Percentiles rank a stretch among this genome's conserved stretches.
Conservation (phyloP, 2,888 invertebrate genomes). For the Craniophora ligustri region DNA sequence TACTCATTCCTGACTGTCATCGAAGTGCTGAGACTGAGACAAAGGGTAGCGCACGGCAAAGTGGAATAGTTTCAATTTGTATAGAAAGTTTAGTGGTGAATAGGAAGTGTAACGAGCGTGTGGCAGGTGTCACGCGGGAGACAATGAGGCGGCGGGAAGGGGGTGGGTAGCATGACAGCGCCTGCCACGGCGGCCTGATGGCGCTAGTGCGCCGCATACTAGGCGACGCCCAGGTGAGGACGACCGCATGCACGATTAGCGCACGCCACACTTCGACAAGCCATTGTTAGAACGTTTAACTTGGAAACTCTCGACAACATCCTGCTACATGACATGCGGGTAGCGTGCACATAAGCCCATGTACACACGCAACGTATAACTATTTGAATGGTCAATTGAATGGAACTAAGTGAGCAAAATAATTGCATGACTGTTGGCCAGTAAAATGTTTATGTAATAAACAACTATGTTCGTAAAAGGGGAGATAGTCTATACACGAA, state of each 20-base stretch:
- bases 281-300: slow-evolving; percentile 53
- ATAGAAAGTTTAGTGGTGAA: slow-evolving; percentile 66
- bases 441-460: too few species aligned
- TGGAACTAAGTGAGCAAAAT: slow-evolving; percentile 19
- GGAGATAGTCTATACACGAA: too few species aligned
- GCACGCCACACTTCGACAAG: slow-evolving; percentile 51
- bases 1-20: slow-evolving; percentile 55
- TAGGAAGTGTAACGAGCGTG: slow-evolving; percentile 59
- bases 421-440: slow-evolving; percentile 2
- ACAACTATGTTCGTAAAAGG: too few species aligned
- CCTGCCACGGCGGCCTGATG: slow-evolving; percentile 92
- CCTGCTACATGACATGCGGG: slow-evolving; percentile 48
- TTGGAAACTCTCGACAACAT: slow-evolving; percentile 49
- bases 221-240: slow-evolving; percentile 94
- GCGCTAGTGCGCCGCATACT: slow-evolving; percentile 95
- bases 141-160: slow-evolving; percentile 74
- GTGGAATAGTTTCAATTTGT: slow-evolving; percentile 73
- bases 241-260: slow-evolving; percentile 56
- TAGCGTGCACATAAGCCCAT: slow-evolving; percentile 31
- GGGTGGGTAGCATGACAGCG: slow-evolving; percentile 87
- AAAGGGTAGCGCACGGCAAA: slow-evolving; percentile 61
- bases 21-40: slow-evolving; percentile 51
- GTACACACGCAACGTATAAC: slow-evolving; percentile 36
- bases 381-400: slow-evolving; percentile 35
- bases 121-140: slow-evolving; percentile 65